Conservation (phyloP, 2,113 vertebrate species). For the Notarius lentiginosus region DNA sequence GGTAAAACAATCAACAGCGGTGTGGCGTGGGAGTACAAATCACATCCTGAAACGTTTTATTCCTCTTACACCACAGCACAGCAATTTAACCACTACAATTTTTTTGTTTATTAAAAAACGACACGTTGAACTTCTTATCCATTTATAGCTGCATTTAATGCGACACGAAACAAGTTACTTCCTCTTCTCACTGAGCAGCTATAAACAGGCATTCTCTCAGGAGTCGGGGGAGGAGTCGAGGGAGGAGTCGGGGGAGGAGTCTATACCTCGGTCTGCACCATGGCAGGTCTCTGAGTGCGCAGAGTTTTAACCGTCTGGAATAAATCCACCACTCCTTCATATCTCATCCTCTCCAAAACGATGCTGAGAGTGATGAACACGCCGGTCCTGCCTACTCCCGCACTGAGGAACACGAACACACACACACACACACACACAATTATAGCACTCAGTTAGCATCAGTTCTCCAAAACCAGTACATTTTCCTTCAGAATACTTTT, state of each 20-base stretch:
- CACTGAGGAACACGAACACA: conserved; percentile 68
- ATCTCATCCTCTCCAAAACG: conserved; percentile 95
- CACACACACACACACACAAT: conserved; percentile 19
- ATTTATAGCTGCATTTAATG: no score
- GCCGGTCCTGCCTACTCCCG: conserved; percentile 90
- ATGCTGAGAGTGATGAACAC: conserved; percentile 97
- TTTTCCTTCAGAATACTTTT: no score
- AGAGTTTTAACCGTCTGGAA: conserved; percentile 98
- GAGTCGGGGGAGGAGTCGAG: not conserved
- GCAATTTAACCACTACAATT: no score
- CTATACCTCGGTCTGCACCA: conserved; percentile 96
- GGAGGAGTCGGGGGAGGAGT: not conserved
- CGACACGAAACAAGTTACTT: no score
- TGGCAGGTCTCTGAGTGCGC: conserved; percentile 91
- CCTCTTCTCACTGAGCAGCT: no score
- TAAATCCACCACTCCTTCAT: conserved; percentile 92
- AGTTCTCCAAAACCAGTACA: not conserved
- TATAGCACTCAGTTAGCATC: not conserved
- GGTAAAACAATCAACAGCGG: no score
- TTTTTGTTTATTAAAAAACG: no score
- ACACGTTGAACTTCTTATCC: no score
- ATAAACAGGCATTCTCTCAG: not conserved
- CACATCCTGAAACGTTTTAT: no score
- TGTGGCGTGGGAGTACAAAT: no score
- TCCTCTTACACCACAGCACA: no score